Conservation (phyloP, 2,113 vertebrate genomes). For the Myotis yumanensis region DNA sequence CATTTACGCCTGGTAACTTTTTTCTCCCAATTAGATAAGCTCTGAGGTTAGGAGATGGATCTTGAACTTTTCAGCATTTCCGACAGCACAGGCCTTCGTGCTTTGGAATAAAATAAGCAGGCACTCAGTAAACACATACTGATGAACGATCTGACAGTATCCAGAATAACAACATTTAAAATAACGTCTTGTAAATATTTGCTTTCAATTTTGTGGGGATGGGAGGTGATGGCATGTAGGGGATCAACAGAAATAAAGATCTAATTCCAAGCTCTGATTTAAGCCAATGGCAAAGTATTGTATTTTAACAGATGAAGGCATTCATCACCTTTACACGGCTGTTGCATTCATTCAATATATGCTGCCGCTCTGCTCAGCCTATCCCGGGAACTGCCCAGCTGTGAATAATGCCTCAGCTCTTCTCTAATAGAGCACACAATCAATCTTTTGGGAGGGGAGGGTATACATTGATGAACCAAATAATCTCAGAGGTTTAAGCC, state of each 20-base stretch:
- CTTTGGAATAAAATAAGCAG: neutral
- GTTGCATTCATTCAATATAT: too few relatives aligned
- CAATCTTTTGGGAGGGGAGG: neutral
- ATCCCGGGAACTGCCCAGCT: fast-evolving
- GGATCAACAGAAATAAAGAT: neutral
- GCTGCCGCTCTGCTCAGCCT: neutral
- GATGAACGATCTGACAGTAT: neutral
- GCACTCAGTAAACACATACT: neutral
- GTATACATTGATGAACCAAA: neutral
- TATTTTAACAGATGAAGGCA: neutral
- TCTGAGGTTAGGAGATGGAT: neutral
- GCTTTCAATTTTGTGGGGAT: neutral
- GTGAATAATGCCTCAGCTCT: neutral
- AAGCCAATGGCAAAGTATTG: neutral
- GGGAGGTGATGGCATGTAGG: neutral
- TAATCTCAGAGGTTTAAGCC: neutral
- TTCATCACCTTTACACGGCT: neutral
- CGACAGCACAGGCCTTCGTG: neutral
- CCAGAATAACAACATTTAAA: conserved; percentile 30
- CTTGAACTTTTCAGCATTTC: conserved; percentile 1
- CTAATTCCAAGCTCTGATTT: conserved; percentile 17
- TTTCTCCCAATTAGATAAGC: neutral
- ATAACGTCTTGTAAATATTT: conserved; percentile 36
- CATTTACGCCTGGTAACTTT: neutral
- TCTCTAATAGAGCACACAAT: neutral